Conservation (phyloP, 2,888 invertebrate genomes). For the Phengaris arion region DNA sequence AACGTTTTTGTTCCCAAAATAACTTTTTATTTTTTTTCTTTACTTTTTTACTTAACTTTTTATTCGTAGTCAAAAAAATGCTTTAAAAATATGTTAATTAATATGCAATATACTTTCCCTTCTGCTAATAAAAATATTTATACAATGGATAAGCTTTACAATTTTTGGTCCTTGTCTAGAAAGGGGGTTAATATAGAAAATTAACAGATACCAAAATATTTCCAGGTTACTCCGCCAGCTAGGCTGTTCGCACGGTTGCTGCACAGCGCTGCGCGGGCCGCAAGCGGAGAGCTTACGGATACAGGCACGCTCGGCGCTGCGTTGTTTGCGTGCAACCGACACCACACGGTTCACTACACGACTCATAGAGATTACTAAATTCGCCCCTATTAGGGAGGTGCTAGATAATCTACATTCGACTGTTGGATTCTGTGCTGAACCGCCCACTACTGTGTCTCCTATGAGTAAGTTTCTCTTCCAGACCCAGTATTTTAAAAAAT, state of each 20-base stretch:
- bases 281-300: slow-evolving; percentile 94
- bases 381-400: slow-evolving; percentile 88
- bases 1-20: no score
- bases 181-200: no score
- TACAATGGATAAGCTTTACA: no score
- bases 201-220: background rate
- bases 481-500: no score
- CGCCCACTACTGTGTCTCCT: slow-evolving; percentile 90
- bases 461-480: slow-evolving; percentile 83
- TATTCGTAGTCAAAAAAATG: no score
- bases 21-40: no score
- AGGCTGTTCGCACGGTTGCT: slow-evolving; percentile 95
- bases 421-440: slow-evolving; percentile 96
- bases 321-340: slow-evolving; percentile 84
- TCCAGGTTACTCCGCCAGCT: slow-evolving; percentile 90
- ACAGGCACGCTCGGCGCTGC: slow-evolving; percentile 84
- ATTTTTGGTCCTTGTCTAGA: no score
- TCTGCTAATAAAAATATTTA: no score
- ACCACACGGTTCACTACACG: slow-evolving; percentile 74
- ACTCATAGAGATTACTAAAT: slow-evolving; percentile 86
- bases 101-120: no score
- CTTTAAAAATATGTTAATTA: no score
- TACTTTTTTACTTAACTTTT: no score
- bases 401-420: slow-evolving; percentile 97
- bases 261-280: slow-evolving; percentile 90